Evolutionary conservation across 2,888 invertebrate genomes (phyloP).

Genomic region (Lucinisca nassula): DNA sequence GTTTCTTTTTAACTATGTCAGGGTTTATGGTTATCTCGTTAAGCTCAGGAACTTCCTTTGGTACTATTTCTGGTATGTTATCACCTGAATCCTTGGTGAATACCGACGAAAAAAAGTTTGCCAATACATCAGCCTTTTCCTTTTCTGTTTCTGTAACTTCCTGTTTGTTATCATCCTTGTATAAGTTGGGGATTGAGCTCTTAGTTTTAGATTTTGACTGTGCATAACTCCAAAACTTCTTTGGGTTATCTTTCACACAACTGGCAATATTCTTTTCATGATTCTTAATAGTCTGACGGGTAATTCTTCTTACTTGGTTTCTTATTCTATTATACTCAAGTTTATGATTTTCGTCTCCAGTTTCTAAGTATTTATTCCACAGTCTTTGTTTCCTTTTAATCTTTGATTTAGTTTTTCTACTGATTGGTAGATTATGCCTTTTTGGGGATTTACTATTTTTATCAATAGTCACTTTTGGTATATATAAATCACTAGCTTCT

Average conservation of each 20-base stretch:
- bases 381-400: not conserved
- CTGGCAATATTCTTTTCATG: constrained; percentile 16
- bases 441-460: not conserved
- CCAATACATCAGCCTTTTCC: constrained; percentile 8
- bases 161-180: not conserved
- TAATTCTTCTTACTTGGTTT: not conserved
- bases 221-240: constrained; percentile 2
- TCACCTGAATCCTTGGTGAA: no score
- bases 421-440: not conserved
- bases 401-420: not conserved
- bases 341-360: not conserved
- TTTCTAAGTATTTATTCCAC: not conserved
- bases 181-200: not conserved
- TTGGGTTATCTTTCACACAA: not conserved
- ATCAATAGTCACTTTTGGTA: not conserved
- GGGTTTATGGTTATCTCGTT: no score
- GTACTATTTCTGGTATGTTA: no score
- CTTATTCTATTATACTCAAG: not conserved
- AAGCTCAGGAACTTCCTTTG: no score
- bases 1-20: no score
- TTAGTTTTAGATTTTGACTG: constrained; percentile 12
- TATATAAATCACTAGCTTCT: not conserved
- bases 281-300: no score
- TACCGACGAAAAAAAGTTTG: not conserved
- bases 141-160: not conserved